Base-by-base conservation (phyloP, 1,140 invertebrate species). In the Gonatopus flavifemur region DNA sequence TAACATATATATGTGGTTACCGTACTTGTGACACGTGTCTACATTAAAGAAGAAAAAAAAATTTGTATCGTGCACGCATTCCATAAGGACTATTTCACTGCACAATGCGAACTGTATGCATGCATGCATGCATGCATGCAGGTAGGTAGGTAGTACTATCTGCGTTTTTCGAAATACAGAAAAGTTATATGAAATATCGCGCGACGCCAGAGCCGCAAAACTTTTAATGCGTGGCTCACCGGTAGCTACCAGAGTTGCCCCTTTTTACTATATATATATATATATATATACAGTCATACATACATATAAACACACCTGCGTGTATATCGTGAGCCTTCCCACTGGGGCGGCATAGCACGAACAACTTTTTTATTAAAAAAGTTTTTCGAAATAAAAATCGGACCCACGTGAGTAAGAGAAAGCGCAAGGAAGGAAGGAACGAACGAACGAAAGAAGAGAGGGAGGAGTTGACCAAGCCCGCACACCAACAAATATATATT, bases 151-250 rank as follows among this genome's bases (percentile, higher is more conserved):
- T 46, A 48, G 54, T 42, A 62, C 61, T n/a, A n/a, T n/a, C n/a
- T n/a, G n/a, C n/a, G 51, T 72, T 75, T 76, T 73, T 76, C 65
- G 69, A 76, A 73, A 74, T 70, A 73, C 66, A 68, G 55, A 52
- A 72, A 74, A 75, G 71, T 74, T n/a, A n/a, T 77, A 72, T 73
- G 72, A 76, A 75, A 76, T 75, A 76, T 76, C 72, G 74, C 54
- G 58, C n/a, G n/a, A n/a, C n/a, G n/a, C n/a, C n/a, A 62, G 69
- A 69, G 60, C 66, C 65, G 60, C 60, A 61, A 75, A 76, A 75
- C 69, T 76, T 76, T 76, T 75, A 76, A 76, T 76, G 71, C 70
- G 67, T 59, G 57, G 55, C 49, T 40, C 45, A 52, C 45, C 52
- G 16, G 15, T 15, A 36, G 47, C 48, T 52, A 55, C 57, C 57